phyloP scores from a whole-genome alignment of 2,797 vertebrate genomes.

The Zenarchopterus dispar region DNA sequence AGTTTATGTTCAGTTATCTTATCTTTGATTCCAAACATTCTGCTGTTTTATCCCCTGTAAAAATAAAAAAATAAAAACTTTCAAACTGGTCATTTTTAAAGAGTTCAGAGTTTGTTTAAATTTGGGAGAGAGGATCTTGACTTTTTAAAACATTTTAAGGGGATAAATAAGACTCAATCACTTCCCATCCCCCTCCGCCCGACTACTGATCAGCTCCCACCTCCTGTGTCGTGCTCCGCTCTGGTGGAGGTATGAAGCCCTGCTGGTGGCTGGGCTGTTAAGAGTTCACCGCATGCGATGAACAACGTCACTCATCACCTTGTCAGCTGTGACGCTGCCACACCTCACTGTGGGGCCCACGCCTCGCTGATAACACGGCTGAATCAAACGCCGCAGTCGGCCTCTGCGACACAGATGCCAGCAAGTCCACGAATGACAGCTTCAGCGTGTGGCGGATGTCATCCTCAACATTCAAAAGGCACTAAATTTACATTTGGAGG shows the following conservation, averaged over 20 bases:
- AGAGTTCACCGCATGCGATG: slow-evolving; percentile 50
- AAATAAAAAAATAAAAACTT: no score
- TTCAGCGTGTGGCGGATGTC: not conserved
- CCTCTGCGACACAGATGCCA: slow-evolving; percentile 10
- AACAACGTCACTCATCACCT: slow-evolving; percentile 50
- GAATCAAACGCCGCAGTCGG: slow-evolving; percentile 23
- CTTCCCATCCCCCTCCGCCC: not conserved
- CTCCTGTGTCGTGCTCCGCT: not conserved
- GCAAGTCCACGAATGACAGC: slow-evolving; percentile 1
- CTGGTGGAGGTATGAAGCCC: slow-evolving; percentile 41
- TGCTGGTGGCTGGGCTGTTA: slow-evolving; percentile 10
- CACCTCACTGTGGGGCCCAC: slow-evolving; percentile 44
- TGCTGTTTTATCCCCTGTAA: no score
- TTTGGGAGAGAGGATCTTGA: no score
- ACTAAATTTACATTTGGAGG: slow-evolving; percentile 18
- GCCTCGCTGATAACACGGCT: slow-evolving; percentile 28
- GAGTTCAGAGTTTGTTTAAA: no score
- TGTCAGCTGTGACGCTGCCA: slow-evolving; percentile 44
- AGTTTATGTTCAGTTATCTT: no score
- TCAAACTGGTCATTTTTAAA: no score
- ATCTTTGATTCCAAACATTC: no score
- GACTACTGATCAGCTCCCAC: not conserved
- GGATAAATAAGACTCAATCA: not conserved
- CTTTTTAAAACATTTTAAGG: no score
- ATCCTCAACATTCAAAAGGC: not conserved